Base-by-base conservation (phyloP, 2,797 vertebrate genomes). In the Cyclopterus lumpus region DNA sequence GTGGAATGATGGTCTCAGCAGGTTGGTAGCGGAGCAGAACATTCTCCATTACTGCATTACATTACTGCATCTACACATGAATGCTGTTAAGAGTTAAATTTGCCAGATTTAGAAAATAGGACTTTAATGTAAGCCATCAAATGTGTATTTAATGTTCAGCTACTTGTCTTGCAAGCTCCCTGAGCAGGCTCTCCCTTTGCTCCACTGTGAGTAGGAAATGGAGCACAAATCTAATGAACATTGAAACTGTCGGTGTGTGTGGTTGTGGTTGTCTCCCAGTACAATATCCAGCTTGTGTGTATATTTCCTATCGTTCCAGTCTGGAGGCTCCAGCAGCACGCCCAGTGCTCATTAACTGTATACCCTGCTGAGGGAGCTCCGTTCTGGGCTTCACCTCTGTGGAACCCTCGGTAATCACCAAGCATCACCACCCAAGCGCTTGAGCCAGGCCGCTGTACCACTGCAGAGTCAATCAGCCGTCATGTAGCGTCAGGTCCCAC, bases 341-440 rank as follows among this genome's bases (percentile, higher is more conserved):
- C 73, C 70, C 78, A 71, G 67, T 48, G 26, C 80, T 89, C 83
- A 90, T 89, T 90, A 90, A 84, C 75, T 65, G 61, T 65, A 83
- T 83, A 75, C 80, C 88, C 87, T 57, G 65, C 89, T 85, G 85
- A 85, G 85, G 76, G 86, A 83, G 51, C 82, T 80, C 79, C 18
- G 28, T 83, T 78, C 82, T 80, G 77, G 73, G 83, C 76, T 87
- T 90, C 85, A 91, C 89, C 91, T 89, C 79, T 73, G 48, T 36
- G 70, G 69, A 88, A 88, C 88, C 81, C 76, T 77, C 42, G 54
- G 73, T 87, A 91, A 93, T 92, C 90, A 87, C 69, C 73, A 36
- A 79, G 42, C 54, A 86, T 79, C 87, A 78, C 73, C 82, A 80
- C 91, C 88, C 79, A 67, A 75, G 87, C 83, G 86, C 73, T 84